Percentiles rank a stretch among this genome's conserved stretches.
Conservation (phyloP, 2,113 vertebrate species). For the Gnathonemus echidnorhynchus region DNA sequence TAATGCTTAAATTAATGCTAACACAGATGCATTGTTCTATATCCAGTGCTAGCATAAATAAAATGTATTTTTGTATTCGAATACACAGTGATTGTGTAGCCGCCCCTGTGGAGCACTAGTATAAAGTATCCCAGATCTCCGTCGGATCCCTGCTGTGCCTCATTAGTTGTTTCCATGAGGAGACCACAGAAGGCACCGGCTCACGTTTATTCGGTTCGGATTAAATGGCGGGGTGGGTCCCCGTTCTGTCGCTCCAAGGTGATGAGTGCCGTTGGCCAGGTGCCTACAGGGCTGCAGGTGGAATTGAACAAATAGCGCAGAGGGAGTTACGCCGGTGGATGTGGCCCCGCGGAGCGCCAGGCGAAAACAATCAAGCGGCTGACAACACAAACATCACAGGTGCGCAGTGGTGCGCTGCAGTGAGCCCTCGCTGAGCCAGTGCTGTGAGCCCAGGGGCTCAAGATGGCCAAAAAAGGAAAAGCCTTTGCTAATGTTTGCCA, state of each 20-base stretch:
- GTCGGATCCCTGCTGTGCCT: background rate
- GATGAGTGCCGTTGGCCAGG: background rate
- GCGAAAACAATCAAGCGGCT: background rate
- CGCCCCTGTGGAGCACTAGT: background rate
- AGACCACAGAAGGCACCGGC: background rate
- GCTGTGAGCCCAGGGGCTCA: background rate
- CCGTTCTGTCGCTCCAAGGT: background rate
- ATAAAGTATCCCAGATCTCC: background rate
- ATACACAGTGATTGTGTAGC: background rate
- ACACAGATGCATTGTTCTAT: background rate
- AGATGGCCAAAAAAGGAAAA: background rate
- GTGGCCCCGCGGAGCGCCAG: background rate
- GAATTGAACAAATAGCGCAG: background rate
- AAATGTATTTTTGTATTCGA: background rate
- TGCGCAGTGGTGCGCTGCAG: background rate
- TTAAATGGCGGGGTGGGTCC: background rate
- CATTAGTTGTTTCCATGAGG: background rate
- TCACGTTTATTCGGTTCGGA: background rate
- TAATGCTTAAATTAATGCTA: background rate
- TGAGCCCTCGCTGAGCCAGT: background rate
- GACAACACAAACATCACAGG: background rate
- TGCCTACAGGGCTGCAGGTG: background rate
- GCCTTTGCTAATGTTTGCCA: background rate
- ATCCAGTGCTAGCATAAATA: background rate
- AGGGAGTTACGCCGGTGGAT: background rate